Conservation (phyloP, 2,113 vertebrate species). For the Limanda limanda region DNA sequence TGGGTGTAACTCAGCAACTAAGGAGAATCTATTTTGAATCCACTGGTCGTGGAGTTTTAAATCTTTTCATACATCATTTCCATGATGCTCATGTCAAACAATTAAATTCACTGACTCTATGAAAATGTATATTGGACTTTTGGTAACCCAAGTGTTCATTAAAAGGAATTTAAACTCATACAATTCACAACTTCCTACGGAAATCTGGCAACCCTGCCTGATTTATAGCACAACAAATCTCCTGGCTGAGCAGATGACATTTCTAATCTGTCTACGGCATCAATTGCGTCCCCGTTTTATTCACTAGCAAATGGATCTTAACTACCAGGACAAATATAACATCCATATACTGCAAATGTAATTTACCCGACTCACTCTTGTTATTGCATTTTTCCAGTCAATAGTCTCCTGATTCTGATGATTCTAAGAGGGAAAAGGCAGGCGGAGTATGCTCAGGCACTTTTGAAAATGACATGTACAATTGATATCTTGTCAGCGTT, state of each 20-base stretch:
- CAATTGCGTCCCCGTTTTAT: constrained; percentile 3
- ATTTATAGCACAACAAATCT: background rate
- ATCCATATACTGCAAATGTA: constrained; percentile 48
- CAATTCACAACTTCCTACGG: background rate
- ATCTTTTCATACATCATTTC: background rate
- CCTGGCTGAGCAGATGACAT: constrained; percentile 7
- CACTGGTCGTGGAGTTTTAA: background rate
- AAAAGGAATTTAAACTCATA: constrained; percentile 1
- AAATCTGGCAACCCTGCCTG: background rate
- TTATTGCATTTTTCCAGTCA: constrained; percentile 58
- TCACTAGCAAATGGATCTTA: constrained; percentile 13
- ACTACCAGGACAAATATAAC: constrained; percentile 43
- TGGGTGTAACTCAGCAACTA: too few species aligned
- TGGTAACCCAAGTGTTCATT: background rate
- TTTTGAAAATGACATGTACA: constrained; percentile 69
- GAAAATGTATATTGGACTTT: background rate
- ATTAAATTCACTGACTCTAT: background rate
- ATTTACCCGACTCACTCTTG: constrained; percentile 44
- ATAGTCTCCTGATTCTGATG: constrained; percentile 48
- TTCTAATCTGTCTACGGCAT: constrained; percentile 30
- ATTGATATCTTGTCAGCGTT: constrained; percentile 68
- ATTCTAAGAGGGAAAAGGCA: constrained; percentile 17
- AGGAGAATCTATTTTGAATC: constrained; percentile 9
- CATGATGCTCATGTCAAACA: background rate
- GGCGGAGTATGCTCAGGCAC: constrained; percentile 30